Percentiles rank a stretch among this genome's conserved stretches.
Conservation (phyloP, 1,140 invertebrate species). For the Drosophila teissieri region DNA sequence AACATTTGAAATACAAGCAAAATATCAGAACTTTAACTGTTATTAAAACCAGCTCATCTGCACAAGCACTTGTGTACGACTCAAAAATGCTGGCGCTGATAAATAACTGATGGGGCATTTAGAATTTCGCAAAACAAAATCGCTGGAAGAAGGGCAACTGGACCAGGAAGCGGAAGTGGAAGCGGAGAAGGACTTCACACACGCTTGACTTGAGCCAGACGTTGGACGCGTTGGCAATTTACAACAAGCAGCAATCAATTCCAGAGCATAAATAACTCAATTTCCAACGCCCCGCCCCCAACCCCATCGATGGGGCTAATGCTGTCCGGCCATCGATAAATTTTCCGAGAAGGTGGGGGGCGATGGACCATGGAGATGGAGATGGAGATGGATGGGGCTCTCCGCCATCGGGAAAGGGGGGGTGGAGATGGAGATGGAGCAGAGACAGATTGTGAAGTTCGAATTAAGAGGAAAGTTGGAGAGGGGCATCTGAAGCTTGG, state of each 20-base stretch:
- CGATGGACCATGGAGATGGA: neutral
- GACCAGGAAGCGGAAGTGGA: neutral
- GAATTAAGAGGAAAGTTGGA: neutral
- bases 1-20: no score
- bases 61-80: no score
- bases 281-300: constrained; percentile 51
- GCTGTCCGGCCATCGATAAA: constrained; percentile 63
- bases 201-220: constrained; percentile 57
- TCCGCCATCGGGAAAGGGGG: no score
- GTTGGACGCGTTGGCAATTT: constrained; percentile 46
- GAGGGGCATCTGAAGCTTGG: constrained; percentile 12
- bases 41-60: no score
- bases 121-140: neutral
- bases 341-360: constrained; percentile 25
- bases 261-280: constrained; percentile 77
- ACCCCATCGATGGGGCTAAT: constrained; percentile 17
- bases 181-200: constrained; percentile 19
- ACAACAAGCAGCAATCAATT: constrained; percentile 82
- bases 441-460: constrained; percentile 44
- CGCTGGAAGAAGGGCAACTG: neutral
- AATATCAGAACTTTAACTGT: no score
- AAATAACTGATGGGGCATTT: constrained; percentile 5
- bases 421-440: constrained; percentile 9
- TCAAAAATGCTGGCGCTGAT: constrained; percentile 1
- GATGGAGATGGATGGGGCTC: neutral